These are phyloP conservation scores for Hydractinia symbiolongicarpus DNA, from an alignment of 30 jellyfish, hydroid and myxozoan genomes.

Conservation along the genomic window DNA sequence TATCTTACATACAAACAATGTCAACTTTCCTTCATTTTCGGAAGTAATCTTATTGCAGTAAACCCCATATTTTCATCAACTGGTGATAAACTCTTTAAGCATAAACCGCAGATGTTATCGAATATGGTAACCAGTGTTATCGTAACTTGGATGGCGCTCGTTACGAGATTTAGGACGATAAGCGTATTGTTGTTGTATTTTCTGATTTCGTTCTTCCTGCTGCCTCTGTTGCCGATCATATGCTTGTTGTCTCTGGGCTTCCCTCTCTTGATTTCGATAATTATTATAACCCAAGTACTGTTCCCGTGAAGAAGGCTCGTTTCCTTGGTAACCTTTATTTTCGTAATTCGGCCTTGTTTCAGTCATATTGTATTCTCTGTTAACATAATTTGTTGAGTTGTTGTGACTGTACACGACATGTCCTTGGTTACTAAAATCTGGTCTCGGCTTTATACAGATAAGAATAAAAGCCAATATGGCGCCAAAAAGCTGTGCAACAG, in stretches of 20 bases:
- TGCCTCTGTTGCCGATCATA: no score
- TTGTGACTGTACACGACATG: neutral
- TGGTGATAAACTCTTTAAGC: no score
- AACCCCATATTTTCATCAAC: no score
- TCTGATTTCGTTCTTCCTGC: no score
- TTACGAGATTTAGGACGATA: neutral
- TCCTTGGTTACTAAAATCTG: conserved; percentile 6
- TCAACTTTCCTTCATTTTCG: no score
- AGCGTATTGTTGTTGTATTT: no score
- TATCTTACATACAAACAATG: no score
- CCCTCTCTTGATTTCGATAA: no score
- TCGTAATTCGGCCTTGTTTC: neutral
- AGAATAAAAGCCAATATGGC: neutral
- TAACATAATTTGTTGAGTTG: neutral
- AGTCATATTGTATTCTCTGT: conserved; percentile 2
- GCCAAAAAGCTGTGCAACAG: neutral
- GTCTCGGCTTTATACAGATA: neutral
- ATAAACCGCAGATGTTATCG: neutral
- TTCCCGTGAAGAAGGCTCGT: neutral
- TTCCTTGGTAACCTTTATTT: neutral
- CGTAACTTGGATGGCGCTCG: conserved; percentile 8
- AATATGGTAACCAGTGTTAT: neutral
- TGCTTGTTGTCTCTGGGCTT: no score
- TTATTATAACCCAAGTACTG: no score
- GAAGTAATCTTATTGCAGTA: no score